A percentile compares a stretch with the other conserved stretches of the same genome.
Conservation (phyloP, 2,888 invertebrate genomes). For the Tiliacea aurago region DNA sequence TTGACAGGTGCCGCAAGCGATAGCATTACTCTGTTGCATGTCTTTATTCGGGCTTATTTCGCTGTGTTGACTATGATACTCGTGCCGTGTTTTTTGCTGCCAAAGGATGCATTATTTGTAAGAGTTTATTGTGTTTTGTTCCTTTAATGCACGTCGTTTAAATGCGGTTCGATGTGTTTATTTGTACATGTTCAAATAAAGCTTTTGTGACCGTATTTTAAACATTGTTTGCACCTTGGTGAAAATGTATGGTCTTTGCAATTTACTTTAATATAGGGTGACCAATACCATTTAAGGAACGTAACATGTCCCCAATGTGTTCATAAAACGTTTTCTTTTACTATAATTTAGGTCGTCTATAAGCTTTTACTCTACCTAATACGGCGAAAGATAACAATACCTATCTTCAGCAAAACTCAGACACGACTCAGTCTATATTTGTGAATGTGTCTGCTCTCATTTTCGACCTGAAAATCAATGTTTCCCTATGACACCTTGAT, state of each 20-base stretch:
- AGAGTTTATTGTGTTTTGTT: conserved; percentile 53
- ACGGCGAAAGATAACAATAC: conserved; percentile 1
- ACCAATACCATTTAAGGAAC: conserved; percentile 14
- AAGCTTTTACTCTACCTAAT: not conserved
- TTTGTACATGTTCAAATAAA: conserved; percentile 39
- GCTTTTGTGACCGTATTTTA: conserved; percentile 34
- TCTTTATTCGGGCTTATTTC: conserved; percentile 72
- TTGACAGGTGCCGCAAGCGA: conserved; percentile 73
- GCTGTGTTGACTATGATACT: conserved; percentile 58
- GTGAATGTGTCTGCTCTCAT: conserved; percentile 19
- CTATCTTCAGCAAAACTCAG: not conserved
- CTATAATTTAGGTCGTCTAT: not conserved
- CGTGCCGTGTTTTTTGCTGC: conserved; percentile 54
- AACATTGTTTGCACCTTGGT: conserved; percentile 37
- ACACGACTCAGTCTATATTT: conserved; percentile 7
- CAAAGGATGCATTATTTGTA: conserved; percentile 43
- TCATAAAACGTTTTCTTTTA: not conserved
- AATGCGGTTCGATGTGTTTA: conserved; percentile 48
- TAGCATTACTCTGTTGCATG: conserved; percentile 68
- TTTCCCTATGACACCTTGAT: conserved; percentile 57
- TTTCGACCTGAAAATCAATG: conserved; percentile 47
- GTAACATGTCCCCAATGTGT: not conserved
- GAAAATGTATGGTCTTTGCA: conserved; percentile 19
- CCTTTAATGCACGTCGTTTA: conserved; percentile 43
- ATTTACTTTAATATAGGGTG: conserved; percentile 12